These are phyloP conservation scores for Pseudobourletiella spinata DNA, from an alignment of 1,140 invertebrate species.

Conservation along the genomic window DNA sequence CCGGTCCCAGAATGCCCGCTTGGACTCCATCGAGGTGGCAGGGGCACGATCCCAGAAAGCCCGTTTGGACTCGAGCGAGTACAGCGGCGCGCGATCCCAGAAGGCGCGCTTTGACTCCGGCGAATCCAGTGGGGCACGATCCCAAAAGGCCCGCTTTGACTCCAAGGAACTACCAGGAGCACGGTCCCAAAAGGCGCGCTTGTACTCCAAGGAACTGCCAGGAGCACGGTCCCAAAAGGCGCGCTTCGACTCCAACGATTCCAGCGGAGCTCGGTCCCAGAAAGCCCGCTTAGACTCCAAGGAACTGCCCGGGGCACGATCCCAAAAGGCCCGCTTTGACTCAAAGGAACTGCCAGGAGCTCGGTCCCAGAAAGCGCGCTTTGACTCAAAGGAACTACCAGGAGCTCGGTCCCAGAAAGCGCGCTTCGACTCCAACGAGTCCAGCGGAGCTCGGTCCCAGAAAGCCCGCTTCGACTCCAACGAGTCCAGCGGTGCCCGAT, in stretches of 20 bases:
- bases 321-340: constrained; percentile 5
- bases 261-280: not conserved
- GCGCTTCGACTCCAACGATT: too few relatives aligned
- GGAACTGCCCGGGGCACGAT: not conserved
- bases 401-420: constrained; percentile 1
- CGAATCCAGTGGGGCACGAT: not conserved
- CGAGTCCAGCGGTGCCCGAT: not conserved
- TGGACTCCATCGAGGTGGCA: not conserved
- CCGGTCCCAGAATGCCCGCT: constrained; percentile 4
- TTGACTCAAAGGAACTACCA: not conserved
- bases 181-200: not conserved
- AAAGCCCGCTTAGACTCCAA: not conserved
- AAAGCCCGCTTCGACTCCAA: constrained; percentile 9
- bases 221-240: constrained; percentile 3
- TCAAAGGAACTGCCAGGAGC: not conserved
- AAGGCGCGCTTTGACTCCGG: not conserved
- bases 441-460: constrained; percentile 13
- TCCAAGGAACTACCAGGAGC: not conserved
- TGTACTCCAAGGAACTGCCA: not conserved
- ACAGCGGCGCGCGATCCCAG: not conserved
- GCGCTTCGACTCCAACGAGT: not conserved
- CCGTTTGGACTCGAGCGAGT: not conserved
- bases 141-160: constrained; percentile 2
- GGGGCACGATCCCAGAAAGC: constrained; percentile 16
- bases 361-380: not conserved